phyloP scores from a whole-genome alignment of 2,113 vertebrate species.

The Antennarius striatus region DNA sequence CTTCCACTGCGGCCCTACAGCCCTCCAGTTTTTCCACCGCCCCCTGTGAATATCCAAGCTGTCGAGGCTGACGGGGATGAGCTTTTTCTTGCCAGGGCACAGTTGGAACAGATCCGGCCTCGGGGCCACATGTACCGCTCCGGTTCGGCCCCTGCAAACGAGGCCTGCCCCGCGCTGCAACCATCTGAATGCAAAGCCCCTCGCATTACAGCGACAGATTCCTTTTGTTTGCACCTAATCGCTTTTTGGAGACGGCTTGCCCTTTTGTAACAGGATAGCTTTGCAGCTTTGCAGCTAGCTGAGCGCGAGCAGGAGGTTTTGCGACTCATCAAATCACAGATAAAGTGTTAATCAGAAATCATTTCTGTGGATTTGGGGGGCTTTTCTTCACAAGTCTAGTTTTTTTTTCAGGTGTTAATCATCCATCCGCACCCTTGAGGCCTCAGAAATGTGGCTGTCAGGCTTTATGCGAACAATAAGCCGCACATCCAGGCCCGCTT shows the following conservation, averaged over 20 bases:
- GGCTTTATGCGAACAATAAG: constrained; percentile 51
- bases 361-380: no score
- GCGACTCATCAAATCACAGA: constrained; percentile 38
- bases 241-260: constrained; percentile 45
- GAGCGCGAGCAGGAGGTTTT: constrained; percentile 43
- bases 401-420: constrained; percentile 33
- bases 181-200: constrained; percentile 75
- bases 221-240: constrained; percentile 52
- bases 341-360: constrained; percentile 14
- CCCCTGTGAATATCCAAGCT: constrained; percentile 82
- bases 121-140: constrained; percentile 67
- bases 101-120: constrained; percentile 80
- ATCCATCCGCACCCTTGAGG: constrained; percentile 40
- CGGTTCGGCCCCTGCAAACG: constrained; percentile 70
- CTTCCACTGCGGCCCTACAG: constrained; percentile 48
- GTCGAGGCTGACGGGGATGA: constrained; percentile 75
- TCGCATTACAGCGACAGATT: constrained; percentile 50
- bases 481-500: constrained; percentile 48
- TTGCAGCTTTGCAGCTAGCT: constrained; percentile 45
- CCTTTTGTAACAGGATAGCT: constrained; percentile 42
- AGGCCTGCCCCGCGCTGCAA: constrained; percentile 66
- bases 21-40: constrained; percentile 68
- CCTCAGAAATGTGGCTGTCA: constrained; percentile 46
- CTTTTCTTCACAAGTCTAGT: no score
- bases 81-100: constrained; percentile 76